Conservation (phyloP, 2,113 vertebrate genomes). For the Hypomesus transpacificus region DNA sequence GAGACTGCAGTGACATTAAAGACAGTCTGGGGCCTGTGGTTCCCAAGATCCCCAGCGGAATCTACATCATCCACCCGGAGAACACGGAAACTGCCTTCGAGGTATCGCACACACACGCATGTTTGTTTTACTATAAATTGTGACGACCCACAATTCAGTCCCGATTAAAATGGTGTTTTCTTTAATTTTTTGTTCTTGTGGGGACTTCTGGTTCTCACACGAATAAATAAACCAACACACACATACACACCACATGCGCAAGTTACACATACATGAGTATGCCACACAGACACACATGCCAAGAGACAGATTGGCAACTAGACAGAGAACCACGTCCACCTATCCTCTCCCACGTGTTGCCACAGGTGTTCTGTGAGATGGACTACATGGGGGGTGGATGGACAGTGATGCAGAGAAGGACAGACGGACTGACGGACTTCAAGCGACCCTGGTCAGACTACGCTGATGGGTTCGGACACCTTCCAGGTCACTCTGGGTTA, state of each 20-base stretch:
- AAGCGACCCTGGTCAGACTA: conserved; percentile 85
- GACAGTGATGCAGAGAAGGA: conserved; percentile 87
- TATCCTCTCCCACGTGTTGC: conserved; percentile 16
- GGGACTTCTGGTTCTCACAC: too few species aligned
- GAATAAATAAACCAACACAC: conserved; percentile 7
- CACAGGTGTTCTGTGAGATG: conserved; percentile 92
- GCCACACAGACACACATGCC: too few species aligned
- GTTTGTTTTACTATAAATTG: too few species aligned
- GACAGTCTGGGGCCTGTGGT: conserved; percentile 78
- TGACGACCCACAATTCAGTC: too few species aligned
- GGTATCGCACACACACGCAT: conserved; percentile 60
- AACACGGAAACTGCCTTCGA: conserved; percentile 86
- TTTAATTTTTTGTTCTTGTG: too few species aligned
- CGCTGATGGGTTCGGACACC: conserved; percentile 84
- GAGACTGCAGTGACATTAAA: conserved; percentile 88
- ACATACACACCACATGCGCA: background rate
- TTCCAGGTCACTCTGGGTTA: conserved; percentile 72
- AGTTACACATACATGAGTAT: background rate
- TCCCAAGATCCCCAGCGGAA: conserved; percentile 89
- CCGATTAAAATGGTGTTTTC: too few species aligned
- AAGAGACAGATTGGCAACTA: too few species aligned
- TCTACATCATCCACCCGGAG: conserved; percentile 88
- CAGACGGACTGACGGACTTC: conserved; percentile 78
- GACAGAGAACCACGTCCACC: background rate
- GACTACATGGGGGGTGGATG: conserved; percentile 91